Percentiles rank a stretch among this genome's conserved stretches.
Evolutionary conservation across 2,797 vertebrate species (phyloP).

Genomic region (Phylloscopus collybita): DNA sequence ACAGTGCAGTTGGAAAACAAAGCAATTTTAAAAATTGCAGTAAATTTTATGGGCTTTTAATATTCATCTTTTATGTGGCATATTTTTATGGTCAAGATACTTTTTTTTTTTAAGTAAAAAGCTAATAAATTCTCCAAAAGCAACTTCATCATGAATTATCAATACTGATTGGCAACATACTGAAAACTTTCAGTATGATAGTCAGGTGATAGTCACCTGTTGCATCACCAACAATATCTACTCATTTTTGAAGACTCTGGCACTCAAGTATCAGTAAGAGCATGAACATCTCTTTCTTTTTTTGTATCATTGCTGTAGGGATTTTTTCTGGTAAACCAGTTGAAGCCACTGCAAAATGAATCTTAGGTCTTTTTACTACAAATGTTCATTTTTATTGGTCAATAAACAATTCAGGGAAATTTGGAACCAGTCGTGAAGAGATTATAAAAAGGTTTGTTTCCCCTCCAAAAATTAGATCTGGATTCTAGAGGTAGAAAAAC

Average conservation of each 20-base stretch:
- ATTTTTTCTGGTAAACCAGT: not conserved
- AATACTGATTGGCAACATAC: rapidly evolving
- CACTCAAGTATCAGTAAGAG: not conserved
- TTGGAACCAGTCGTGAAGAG: not conserved
- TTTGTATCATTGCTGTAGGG: rapidly evolving
- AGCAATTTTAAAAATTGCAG: not conserved
- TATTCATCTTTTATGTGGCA: not conserved
- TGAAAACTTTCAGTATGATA: not conserved
- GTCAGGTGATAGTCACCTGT: too few species aligned
- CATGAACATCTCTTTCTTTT: not conserved
- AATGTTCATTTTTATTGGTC: not conserved
- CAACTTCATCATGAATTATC: not conserved
- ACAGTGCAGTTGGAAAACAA: not conserved
- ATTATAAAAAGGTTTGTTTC: not conserved
- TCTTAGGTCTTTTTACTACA: not conserved
- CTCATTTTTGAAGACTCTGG: not conserved
- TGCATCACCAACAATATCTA: not conserved
- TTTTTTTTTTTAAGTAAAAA: not conserved
- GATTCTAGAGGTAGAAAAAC: conserved; percentile 17
- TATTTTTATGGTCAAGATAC: not conserved
- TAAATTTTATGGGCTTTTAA: not conserved
- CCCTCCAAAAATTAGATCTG: not conserved
- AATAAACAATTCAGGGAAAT: conserved; percentile 56
- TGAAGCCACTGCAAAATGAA: not conserved
- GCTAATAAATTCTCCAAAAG: not conserved